Conservation (phyloP, 2,113 vertebrate species). For the Salvelinus fontinalis region DNA sequence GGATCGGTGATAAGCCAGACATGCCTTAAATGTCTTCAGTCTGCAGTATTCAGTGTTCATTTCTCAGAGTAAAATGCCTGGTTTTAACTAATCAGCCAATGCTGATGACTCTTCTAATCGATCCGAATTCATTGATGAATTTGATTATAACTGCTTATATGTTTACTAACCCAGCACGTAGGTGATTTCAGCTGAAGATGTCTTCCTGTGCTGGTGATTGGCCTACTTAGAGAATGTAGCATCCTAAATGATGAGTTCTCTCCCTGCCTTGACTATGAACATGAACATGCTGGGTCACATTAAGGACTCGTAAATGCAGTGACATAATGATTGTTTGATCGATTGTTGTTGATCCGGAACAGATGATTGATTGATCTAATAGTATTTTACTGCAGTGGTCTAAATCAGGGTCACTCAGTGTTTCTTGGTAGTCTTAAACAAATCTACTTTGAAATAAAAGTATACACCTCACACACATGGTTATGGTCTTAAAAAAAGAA, state of each 20-base stretch:
- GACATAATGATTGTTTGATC: constrained; percentile 16
- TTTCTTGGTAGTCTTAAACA: no score
- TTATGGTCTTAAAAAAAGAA: no score
- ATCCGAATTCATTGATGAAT: constrained; percentile 37
- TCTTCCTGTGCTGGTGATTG: constrained; percentile 21
- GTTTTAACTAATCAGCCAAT: constrained; percentile 30
- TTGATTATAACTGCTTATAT: background rate
- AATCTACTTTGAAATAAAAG: no score
- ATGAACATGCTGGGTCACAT: constrained; percentile 1
- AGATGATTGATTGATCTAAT: constrained; percentile 28
- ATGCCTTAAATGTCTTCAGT: background rate
- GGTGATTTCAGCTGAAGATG: constrained; percentile 22
- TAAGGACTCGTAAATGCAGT: constrained; percentile 3
- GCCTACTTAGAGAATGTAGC: background rate
- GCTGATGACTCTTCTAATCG: constrained; percentile 28
- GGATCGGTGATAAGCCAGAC: background rate
- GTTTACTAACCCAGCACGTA: constrained; percentile 21
- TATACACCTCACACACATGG: no score
- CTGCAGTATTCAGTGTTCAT: constrained; percentile 13
- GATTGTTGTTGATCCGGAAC: constrained; percentile 8
- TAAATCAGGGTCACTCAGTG: no score
- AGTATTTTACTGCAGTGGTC: no score
- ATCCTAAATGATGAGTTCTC: background rate
- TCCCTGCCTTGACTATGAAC: background rate
- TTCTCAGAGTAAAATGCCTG: constrained; percentile 22